These are phyloP conservation scores for Chondrilla cf. caribensis DNA, from an alignment of 37 sponge, comb jelly and placozoan genomes.

Conservation along the genomic window DNA sequence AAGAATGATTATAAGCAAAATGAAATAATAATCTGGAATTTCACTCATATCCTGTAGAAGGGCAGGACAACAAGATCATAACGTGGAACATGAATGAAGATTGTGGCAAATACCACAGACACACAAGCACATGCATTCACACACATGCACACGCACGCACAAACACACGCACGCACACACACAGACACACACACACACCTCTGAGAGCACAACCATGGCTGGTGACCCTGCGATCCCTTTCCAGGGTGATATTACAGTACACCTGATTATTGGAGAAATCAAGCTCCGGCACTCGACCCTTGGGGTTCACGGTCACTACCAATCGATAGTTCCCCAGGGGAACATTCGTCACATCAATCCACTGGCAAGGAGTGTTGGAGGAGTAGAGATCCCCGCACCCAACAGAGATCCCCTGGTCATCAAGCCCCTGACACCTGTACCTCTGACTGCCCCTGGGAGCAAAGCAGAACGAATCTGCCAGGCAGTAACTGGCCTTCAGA, in stretches of 20 bases:
- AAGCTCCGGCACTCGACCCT: background rate
- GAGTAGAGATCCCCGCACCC: background rate
- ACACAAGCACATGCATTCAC: background rate
- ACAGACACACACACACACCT: background rate
- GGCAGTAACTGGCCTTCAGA: conserved; percentile 91
- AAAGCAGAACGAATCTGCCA: conserved; percentile 78
- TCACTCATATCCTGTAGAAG: too few species aligned
- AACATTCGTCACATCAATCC: conserved; percentile 13
- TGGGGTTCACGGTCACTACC: background rate
- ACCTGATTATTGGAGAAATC: conserved; percentile 8
- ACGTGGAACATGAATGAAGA: too few species aligned
- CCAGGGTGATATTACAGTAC: background rate
- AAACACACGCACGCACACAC: background rate
- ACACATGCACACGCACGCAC: background rate
- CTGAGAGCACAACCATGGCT: background rate
- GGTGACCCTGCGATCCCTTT: background rate
- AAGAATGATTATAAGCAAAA: too few species aligned
- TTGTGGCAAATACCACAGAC: too few species aligned
- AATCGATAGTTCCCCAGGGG: background rate
- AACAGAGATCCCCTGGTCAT: background rate
- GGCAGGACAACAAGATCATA: too few species aligned
- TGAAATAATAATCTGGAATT: too few species aligned
- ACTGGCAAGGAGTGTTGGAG: background rate
- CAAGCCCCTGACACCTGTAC: too few species aligned
- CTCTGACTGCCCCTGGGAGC: background rate